Conservation (phyloP, 2,888 invertebrate genomes). For the Rhimphoctona megacephalus region DNA sequence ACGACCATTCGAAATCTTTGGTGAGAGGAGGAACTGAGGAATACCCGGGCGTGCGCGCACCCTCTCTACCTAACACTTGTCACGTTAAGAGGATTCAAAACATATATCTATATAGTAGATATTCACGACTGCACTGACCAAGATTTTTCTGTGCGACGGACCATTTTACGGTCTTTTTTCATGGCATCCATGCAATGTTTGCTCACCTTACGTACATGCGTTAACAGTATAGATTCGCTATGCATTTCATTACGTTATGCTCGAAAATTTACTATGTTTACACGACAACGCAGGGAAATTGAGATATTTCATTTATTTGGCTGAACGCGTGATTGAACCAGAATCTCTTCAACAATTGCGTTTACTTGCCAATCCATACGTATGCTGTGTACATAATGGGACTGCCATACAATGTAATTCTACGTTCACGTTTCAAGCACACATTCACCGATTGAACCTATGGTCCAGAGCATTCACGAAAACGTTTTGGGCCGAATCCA, state of each 20-base stretch:
- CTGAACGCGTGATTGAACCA: background rate
- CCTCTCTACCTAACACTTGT: slow-evolving; percentile 45
- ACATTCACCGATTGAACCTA: slow-evolving; percentile 22
- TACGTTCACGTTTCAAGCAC: slow-evolving; percentile 50
- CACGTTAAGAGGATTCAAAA: slow-evolving; percentile 38
- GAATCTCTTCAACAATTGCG: slow-evolving; percentile 41
- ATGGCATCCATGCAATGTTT: background rate
- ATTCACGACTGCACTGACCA: background rate
- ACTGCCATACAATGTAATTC: slow-evolving; percentile 14
- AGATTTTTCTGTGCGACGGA: slow-evolving; percentile 1
- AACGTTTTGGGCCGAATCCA: background rate
- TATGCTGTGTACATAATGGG: slow-evolving; percentile 1
- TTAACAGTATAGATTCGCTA: background rate
- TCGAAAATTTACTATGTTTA: background rate
- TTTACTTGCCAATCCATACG: slow-evolving; percentile 19
- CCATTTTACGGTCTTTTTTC: slow-evolving; percentile 7
- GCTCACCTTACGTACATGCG: background rate
- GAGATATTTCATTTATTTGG: slow-evolving; percentile 2
- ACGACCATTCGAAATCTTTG: slow-evolving; percentile 71
- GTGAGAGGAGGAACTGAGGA: slow-evolving; percentile 23
- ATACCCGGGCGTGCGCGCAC: slow-evolving; percentile 18
- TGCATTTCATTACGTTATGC: background rate
- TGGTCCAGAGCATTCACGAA: slow-evolving; percentile 32
- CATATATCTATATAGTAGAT: slow-evolving; percentile 1
- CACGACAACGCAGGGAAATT: background rate